These are phyloP conservation scores for Ptychodera flava DNA, from an alignment of 35 echinoderm and acorn worm species.

Conservation along the genomic window DNA sequence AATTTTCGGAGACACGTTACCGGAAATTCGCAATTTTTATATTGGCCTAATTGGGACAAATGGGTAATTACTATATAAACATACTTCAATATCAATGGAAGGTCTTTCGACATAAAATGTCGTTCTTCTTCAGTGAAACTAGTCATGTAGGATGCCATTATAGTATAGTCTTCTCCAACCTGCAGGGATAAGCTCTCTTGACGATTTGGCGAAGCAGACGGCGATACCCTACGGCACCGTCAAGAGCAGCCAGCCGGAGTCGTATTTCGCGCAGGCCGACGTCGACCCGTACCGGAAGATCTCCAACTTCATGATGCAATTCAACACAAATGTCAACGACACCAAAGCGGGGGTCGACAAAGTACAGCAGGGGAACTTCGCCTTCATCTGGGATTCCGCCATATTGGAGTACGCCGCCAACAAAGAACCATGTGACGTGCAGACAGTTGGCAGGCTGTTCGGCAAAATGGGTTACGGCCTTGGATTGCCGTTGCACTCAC, in stretches of 20 bases:
- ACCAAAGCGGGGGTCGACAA: not conserved
- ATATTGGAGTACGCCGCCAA: slow-evolving; percentile 6
- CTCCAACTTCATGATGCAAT: not conserved
- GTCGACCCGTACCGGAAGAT: not conserved
- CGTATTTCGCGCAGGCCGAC: slow-evolving; percentile 9
- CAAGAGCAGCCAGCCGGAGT: slow-evolving; percentile 7
- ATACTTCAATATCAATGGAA: too few relatives aligned
- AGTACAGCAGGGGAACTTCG: slow-evolving; percentile 9
- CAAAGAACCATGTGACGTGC: slow-evolving; percentile 16
- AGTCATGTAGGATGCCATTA: too few relatives aligned
- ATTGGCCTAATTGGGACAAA: too few relatives aligned
- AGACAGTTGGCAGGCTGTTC: slow-evolving; percentile 14
- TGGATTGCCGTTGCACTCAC: not conserved
- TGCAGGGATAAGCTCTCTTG: slow-evolving; percentile 14
- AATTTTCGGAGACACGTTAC: too few relatives aligned
- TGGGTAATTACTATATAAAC: too few relatives aligned
- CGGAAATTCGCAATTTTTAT: too few relatives aligned
- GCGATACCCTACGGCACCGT: slow-evolving; percentile 4
- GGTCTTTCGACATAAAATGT: too few relatives aligned
- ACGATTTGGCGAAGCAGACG: slow-evolving; percentile 5
- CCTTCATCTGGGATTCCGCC: slow-evolving; percentile 18
- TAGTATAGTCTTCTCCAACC: too few relatives aligned
- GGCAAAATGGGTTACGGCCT: slow-evolving; percentile 13
- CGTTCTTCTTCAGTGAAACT: too few relatives aligned
- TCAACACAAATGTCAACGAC: not conserved